Base-by-base conservation (phyloP, 2,113 vertebrate species). In the Tringa solitaria region DNA sequence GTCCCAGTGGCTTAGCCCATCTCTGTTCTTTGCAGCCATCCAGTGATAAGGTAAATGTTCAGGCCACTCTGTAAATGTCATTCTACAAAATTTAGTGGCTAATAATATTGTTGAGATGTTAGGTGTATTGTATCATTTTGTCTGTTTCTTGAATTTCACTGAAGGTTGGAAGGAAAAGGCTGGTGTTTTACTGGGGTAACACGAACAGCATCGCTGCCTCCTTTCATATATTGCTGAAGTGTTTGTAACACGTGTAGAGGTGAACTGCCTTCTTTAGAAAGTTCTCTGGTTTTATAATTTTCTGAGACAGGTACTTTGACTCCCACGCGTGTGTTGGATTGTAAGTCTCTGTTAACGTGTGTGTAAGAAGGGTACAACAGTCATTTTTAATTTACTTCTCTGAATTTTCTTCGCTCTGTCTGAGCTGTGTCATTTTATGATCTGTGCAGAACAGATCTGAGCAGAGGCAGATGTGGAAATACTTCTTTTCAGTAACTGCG, bases 381-480 rank as follows among this genome's bases (percentile, higher is more conserved):
- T 75, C 4, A 45, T 8, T 91, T 76, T 45, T 26, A 33, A 45
- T 76, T 79, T 37, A 35, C 16, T 53, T 61, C n/a, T 54, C 41
- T 59, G 54, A 53, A 48, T 76, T 77, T 50, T 75, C 54, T 46
- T 84, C 0, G 0, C 61, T 88, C 26, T 83, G 57, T 85, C 26
- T 83, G 61, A 73, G 33, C 57, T 79, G n/a, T 88, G 85, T 73
- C 39, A 14, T 76, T 85, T 74, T 90, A 27, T 0, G 0, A 57
- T 69, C 67, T 76, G 37, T 54, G n/a, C 39, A 54, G 57, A 48
- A 73, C 14, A 48, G 53, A 87, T 32, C 57, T 28, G 67, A 80
- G 28, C 61, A 30, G 70, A 76, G 78, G 78, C 82, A 88, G 79
- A 92, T 90, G 83, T 73, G 57, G 79, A 93, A 93, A 45, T 69